Conservation (phyloP, 2,797 vertebrate species). For the Sorex maritimensis region DNA sequence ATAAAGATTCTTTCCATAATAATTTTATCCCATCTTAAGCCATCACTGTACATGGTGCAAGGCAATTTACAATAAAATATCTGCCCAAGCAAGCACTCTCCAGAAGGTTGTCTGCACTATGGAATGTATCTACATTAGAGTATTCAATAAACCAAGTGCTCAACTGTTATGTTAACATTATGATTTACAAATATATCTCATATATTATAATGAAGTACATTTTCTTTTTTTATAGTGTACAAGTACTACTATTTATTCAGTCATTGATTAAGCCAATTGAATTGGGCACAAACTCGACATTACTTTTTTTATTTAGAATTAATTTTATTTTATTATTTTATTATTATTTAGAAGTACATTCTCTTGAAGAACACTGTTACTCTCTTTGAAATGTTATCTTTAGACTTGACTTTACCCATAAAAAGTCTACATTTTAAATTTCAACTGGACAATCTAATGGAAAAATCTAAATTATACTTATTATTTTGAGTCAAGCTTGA, state of each 20-base stretch:
- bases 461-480: neutral
- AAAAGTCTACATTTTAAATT: neutral
- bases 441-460: neutral
- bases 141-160: neutral
- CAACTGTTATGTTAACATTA: neutral
- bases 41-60: neutral
- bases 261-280: too few species aligned
- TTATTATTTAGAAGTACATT: too few species aligned
- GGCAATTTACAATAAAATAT: neutral
- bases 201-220: too few species aligned
- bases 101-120: neutral
- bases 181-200: too few species aligned
- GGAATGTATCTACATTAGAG: neutral
- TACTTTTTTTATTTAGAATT: too few species aligned
- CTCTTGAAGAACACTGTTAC: neutral
- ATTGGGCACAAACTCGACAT: too few species aligned
- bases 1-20: neutral
- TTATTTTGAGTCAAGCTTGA: slow-evolving; percentile 20
- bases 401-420: neutral
- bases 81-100: neutral
- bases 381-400: neutral
- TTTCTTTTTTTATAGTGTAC: too few species aligned
- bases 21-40: neutral
- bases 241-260: too few species aligned
- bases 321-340: too few species aligned